These are phyloP conservation scores for Ctenomys sociabilis DNA, from an alignment of 2,113 vertebrate genomes.

Conservation along the genomic window DNA sequence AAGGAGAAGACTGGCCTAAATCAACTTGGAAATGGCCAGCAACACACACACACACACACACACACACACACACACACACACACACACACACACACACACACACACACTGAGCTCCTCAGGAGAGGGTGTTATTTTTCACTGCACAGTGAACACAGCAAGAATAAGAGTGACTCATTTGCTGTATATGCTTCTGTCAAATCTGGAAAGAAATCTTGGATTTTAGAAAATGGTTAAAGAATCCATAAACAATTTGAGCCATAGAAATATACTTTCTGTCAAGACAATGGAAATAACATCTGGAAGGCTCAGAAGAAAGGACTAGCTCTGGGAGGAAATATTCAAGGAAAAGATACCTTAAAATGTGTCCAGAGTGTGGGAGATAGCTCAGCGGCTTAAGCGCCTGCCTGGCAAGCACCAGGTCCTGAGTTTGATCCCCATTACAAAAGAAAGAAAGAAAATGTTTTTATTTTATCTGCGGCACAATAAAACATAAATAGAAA, in stretches of 20 bases:
- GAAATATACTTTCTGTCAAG: background rate
- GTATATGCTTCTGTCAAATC: background rate
- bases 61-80: rapidly evolving
- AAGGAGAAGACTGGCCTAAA: background rate
- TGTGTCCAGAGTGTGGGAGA: too few relatives aligned
- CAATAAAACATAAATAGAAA: background rate
- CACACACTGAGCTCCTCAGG: rapidly evolving
- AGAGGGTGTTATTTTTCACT: background rate
- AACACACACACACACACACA: rapidly evolving
- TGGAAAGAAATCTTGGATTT: background rate
- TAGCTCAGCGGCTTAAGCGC: too few relatives aligned
- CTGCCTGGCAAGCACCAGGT: too few relatives aligned
- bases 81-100: rapidly evolving
- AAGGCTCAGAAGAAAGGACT: conserved; percentile 28
- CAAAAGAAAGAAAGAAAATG: background rate
- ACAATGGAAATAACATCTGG: background rate
- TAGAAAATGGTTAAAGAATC: background rate
- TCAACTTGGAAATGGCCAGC: background rate
- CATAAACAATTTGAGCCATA: background rate
- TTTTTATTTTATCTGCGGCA: background rate
- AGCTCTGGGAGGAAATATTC: background rate
- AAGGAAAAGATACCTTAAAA: conserved; percentile 14
- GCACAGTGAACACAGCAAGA: background rate
- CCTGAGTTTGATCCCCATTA: too few relatives aligned
- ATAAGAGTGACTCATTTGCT: background rate